Percentiles rank a stretch among this genome's conserved stretches.
Conservation (phyloP, 2,797 vertebrate genomes). For the Gallinago stenura region DNA sequence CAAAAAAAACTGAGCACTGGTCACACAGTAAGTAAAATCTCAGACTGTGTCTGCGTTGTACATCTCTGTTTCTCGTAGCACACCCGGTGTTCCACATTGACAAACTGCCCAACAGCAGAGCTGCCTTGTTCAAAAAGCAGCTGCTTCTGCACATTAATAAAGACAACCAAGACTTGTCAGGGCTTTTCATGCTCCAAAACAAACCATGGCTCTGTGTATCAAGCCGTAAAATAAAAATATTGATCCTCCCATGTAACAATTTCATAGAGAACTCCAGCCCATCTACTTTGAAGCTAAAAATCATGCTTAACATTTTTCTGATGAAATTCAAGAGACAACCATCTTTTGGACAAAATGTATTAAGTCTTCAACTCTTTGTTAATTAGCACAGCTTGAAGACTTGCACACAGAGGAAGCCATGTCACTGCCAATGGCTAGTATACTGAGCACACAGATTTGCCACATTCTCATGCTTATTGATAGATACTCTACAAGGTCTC, state of each 20-base stretch:
- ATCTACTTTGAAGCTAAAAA: background rate
- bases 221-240: background rate
- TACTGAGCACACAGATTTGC: rapidly evolving
- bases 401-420: background rate
- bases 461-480: background rate
- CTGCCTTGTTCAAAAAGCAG: background rate
- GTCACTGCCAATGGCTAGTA: background rate
- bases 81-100: rapidly evolving
- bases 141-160: background rate
- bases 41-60: background rate
- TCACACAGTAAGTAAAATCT: background rate
- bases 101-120: background rate
- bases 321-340: background rate
- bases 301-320: background rate
- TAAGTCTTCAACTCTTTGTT: background rate
- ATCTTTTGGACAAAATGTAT: background rate
- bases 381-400: background rate
- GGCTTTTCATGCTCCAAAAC: background rate
- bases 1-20: background rate
- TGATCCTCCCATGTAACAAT: background rate
- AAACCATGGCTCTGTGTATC: background rate
- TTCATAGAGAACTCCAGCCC: background rate
- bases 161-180: background rate
- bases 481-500: background rate
- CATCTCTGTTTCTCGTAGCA: rapidly evolving